Evolutionary conservation across 1,140 invertebrate genomes (phyloP), one percentile per base, ranked within the genome.

Genomic region (Dolichoris vasculosae): DNA sequence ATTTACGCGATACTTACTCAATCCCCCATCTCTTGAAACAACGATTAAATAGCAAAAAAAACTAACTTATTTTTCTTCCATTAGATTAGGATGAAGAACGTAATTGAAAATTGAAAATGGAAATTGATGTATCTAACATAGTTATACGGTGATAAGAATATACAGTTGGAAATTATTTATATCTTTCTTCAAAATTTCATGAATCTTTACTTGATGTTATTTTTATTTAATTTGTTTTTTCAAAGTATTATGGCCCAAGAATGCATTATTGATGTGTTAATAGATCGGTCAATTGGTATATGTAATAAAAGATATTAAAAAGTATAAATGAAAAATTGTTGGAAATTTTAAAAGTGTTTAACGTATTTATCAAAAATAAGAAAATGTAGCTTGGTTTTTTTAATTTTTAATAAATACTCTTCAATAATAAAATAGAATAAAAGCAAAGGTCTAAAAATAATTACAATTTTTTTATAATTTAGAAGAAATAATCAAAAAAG

Each of bases 121-220:
- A 63, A 35, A 79, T n/a, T 15, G 26, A 82, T 26, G 38, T 48
- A 83, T n/a, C 75, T 38, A 51, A 63, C 48, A 73, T 76, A 75
- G 46, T 64, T 80, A 67, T 15, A 76, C 73, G 35, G 40, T 82
- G 69, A 26, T 63, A 32, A 40, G 40, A 20, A 15, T 55, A 79
- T 46, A 46, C 76, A 84, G 59, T 78, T 84, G 76, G 83, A 83
- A 64, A 48, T 67, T 75, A 76, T 71, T 83, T 83, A 40, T 83
- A 67, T 11, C 32, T 67, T 76, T 59, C 63, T 63, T 75, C 30
- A 46, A 75, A 46, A 75, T 30, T 4, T 2, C 2, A 26, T 59
- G 23, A 59, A 59, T 3, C 23, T 51, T n/a, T n/a, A n/a, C n/a
- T n/a, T n/a, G n/a, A n/a, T n/a, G n/a, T n/a, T n/a, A n/a, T n/a